Conservation (phyloP, 1,140 invertebrate species). For the Chymomyza costata region DNA sequence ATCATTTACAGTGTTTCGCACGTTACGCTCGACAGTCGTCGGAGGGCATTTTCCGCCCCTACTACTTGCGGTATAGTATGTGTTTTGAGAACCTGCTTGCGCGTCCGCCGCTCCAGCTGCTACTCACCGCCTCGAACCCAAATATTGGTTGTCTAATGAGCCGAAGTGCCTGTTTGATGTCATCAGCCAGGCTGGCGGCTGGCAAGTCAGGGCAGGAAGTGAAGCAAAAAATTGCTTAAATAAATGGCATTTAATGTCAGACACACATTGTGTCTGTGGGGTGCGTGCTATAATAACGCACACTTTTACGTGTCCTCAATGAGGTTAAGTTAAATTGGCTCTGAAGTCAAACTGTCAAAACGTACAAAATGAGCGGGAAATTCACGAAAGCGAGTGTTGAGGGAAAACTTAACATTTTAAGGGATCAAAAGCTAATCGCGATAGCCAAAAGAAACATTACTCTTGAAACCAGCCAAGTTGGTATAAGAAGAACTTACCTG, state of each 20-base stretch:
- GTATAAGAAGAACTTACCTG: conserved; percentile 80
- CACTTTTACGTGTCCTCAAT: background rate
- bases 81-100: no score
- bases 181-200: conserved; percentile 39
- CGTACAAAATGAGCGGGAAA: background rate
- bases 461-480: background rate
- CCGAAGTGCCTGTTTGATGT: conserved; percentile 70
- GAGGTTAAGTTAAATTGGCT: conserved; percentile 3
- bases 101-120: background rate
- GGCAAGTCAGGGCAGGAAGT: conserved; percentile 46
- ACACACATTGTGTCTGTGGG: no score
- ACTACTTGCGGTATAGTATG: background rate
- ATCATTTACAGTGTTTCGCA: conserved; percentile 64
- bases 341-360: conserved; percentile 7
- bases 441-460: background rate
- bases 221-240: conserved; percentile 71
- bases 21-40: conserved; percentile 44
- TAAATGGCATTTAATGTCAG: conserved; percentile 69
- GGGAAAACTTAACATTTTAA: no score
- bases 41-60: conserved; percentile 40
- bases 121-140: background rate
- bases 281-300: no score
- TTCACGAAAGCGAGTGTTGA: background rate
- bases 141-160: conserved; percentile 59
- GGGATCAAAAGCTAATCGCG: no score